Base-by-base conservation (phyloP, 2,888 invertebrate genomes). In the Aspidiotus rigidus region DNA sequence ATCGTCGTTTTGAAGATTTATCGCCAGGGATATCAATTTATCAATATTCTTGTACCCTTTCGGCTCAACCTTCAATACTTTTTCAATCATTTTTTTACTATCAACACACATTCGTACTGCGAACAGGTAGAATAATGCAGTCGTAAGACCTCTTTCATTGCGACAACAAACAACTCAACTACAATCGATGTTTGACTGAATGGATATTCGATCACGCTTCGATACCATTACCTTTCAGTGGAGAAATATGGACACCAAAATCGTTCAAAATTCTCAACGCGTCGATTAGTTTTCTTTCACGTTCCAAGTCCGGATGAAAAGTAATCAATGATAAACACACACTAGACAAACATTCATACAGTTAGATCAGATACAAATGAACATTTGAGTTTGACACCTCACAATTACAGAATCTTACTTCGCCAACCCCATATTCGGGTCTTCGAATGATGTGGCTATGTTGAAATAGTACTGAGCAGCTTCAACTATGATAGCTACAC, bases 381-480 rank as follows among this genome's bases (percentile, higher is more conserved):
- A n/a, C 2, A 49, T 49, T 49, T 13, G n/a, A n/a, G 49, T n/a
- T 49, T 49, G 6, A 13, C 49, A 49, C 49, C 3, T 13, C 11
- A 13, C 2, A 49, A n/a, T 49, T 49, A n/a, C 2, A 49, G 10
- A 49, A 49, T 49, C 64, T 55, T 59, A 69, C 69, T 69, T 42
- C 42, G 69, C 69, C n/a, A 69, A 49, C n/a, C n/a, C 17, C 7
- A 69, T 62, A 57, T 41, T 56, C 40, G 42, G 41, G 8, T 69
- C 69, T 10, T 69, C 54, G 16, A 44, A 69, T 16, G 69, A 62
- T n/a, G 56, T 40, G 16, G 69, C 62, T 7, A 62, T 56, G 17
- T 69, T 69, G 15, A 57, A 63, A 57, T 69, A 62, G 40, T 56
- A 62, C 49, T 62, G 62, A 57, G 69, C 69, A 11, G 69, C 69